A percentile compares a stretch with the other conserved stretches of the same genome.
phyloP scores from a whole-genome alignment of 1,140 invertebrate genomes.

The Akabosia matsudoensis region DNA sequence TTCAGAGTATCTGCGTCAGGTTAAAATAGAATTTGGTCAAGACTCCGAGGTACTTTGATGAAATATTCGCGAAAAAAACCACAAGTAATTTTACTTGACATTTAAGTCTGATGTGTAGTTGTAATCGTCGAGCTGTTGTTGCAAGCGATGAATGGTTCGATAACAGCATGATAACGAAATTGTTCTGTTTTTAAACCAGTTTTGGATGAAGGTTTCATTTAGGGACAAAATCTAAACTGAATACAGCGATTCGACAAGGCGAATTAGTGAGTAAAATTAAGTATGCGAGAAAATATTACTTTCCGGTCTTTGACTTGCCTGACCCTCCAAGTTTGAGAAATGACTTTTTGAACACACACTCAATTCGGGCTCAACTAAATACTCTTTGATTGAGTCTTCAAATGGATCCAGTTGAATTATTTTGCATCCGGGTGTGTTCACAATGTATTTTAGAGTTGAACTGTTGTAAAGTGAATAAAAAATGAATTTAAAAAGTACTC shows the following conservation, averaged over 20 bases:
- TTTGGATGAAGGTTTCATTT: no score
- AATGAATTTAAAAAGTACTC: no score
- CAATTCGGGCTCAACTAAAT: conserved; percentile 18
- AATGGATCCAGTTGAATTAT: conserved; percentile 44
- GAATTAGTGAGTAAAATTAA: no score
- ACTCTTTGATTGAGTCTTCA: conserved; percentile 36
- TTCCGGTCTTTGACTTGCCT: conserved; percentile 30
- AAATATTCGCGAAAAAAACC: no score
- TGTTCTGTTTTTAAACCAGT: neutral
- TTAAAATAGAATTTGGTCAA: no score
- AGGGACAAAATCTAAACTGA: no score
- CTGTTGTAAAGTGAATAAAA: no score
- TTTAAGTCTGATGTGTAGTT: conserved; percentile 39
- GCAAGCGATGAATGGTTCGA: conserved; percentile 23
- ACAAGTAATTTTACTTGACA: no score
- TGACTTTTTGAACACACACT: conserved; percentile 1
- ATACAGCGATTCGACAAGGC: no score
- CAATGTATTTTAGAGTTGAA: no score
- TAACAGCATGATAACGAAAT: conserved; percentile 36
- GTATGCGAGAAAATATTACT: no score
- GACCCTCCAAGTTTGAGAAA: conserved; percentile 13
- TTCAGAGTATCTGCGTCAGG: conserved; percentile 24
- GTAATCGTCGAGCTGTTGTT: conserved; percentile 33
- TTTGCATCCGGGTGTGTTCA: conserved; percentile 40
- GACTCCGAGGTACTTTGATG: no score